phyloP scores from a whole-genome alignment of 2,888 invertebrate species.

The Dascillus cervinus region DNA sequence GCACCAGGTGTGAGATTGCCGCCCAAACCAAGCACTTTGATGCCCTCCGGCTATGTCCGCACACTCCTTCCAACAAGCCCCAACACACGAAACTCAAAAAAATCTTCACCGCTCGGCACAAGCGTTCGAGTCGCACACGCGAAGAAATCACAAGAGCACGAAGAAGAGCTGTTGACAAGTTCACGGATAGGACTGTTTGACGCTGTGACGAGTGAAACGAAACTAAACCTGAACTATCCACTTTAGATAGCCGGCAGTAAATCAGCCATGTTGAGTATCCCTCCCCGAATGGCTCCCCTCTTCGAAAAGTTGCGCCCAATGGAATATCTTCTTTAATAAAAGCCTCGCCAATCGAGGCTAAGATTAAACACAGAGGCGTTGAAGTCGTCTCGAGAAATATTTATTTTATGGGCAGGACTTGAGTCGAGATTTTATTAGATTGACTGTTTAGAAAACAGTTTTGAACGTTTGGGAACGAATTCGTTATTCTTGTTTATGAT shows the following conservation, averaged over 20 bases:
- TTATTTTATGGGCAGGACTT: conserved; percentile 42
- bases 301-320: conserved; percentile 29
- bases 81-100: not conserved
- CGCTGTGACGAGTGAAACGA: conserved; percentile 32
- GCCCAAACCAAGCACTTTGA: conserved; percentile 39
- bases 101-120: not conserved
- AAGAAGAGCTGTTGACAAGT: no score
- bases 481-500: not conserved
- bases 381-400: conserved; percentile 32
- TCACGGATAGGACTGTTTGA: conserved; percentile 7
- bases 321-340: conserved; percentile 24
- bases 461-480: conserved; percentile 23
- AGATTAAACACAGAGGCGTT: conserved; percentile 29
- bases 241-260: conserved; percentile 31
- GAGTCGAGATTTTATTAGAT: conserved; percentile 42
- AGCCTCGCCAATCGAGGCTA: conserved; percentile 32
- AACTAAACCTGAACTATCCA: conserved; percentile 34
- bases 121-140: not conserved
- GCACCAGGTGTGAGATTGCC: conserved; percentile 32
- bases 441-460: conserved; percentile 41
- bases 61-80: not conserved
- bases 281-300: conserved; percentile 25
- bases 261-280: conserved; percentile 43
- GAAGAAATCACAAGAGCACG: no score
- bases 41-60: not conserved